These are phyloP conservation scores for Leucophenga montana DNA, from an alignment of 2,888 invertebrate genomes.

Conservation along the genomic window DNA sequence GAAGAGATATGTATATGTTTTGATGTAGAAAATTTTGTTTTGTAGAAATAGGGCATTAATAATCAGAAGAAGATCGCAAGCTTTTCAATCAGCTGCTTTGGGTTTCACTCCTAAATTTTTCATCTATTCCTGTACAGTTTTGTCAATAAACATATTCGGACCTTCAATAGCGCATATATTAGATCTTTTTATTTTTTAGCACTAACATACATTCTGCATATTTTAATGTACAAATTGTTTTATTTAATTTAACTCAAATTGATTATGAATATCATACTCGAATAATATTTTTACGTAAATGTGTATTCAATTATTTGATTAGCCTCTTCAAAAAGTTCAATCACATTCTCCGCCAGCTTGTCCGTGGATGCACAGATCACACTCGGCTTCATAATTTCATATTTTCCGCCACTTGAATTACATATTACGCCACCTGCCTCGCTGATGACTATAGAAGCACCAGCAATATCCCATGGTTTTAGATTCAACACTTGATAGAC, in stretches of 20 bases:
- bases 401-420: slow-evolving; percentile 77
- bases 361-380: slow-evolving; percentile 74
- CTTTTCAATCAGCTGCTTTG: no score
- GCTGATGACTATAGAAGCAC: slow-evolving; percentile 80
- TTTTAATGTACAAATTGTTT: no score
- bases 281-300: slow-evolving; percentile 51
- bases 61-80: no score
- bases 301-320: slow-evolving; percentile 71
- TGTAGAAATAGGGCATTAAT: no score
- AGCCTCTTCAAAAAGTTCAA: slow-evolving; percentile 74
- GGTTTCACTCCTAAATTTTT: no score
- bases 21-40: no score
- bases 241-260: background rate
- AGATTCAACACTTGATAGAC: slow-evolving; percentile 81
- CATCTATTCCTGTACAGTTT: no score
- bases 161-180: no score
- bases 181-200: no score
- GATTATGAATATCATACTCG: background rate
- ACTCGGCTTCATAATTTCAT: slow-evolving; percentile 76
- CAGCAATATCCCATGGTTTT: slow-evolving; percentile 86
- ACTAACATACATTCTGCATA: no score
- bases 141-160: no score
- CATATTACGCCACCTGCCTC: slow-evolving; percentile 85
- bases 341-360: slow-evolving; percentile 73
- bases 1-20: no score